Base-by-base conservation (phyloP, 2,797 vertebrate species). In the Emys orbicularis region DNA sequence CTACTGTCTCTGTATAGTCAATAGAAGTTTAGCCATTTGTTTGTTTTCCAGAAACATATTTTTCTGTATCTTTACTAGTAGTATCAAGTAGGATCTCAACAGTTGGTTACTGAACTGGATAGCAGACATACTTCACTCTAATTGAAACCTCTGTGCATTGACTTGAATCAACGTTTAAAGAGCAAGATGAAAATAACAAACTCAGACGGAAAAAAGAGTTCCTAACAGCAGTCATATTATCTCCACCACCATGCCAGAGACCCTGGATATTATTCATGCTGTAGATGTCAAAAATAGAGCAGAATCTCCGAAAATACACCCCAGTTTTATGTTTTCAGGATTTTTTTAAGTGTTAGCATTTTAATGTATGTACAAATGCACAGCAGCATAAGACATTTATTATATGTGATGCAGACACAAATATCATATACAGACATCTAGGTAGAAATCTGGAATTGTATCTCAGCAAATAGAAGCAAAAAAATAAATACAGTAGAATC, bases 201-300 rank as follows among this genome's bases (percentile, higher is more conserved):
- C 79, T 85, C 2, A 27, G 2, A 87, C 27, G 59, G 34, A 34
- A 84, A 83, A 91, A 93, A 92, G 37, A 31, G 54, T 59, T 44
- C n/a, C 49, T 44, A 56, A 12, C 15, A 88, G 52, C 77, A 74
- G n/a, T 79, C 86, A 83, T 94, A 53, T 92, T 68, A 87, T 56
- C 94, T 88, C 31, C 77, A 13, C 91, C 94, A 21, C 37, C 8
- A 21, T 3, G 19, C 37, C 21, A 37, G 19, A 72, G 19, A 65
- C 97, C 82, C 96, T 97, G 96, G 96, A 96, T 97, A 97, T 96
- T 97, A 97, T 97, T 95, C 83, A 59, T 97, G 82, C 93, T 87
- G 59, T 88, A 86, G 92, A 56, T 93, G 65, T 90, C 47, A 94
- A 92, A 95, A 61, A 93, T 27, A 16, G 88, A 92, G 85, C 82